Base-by-base conservation (phyloP, 1,140 invertebrate genomes). In the Brachionus calyciflorus region DNA sequence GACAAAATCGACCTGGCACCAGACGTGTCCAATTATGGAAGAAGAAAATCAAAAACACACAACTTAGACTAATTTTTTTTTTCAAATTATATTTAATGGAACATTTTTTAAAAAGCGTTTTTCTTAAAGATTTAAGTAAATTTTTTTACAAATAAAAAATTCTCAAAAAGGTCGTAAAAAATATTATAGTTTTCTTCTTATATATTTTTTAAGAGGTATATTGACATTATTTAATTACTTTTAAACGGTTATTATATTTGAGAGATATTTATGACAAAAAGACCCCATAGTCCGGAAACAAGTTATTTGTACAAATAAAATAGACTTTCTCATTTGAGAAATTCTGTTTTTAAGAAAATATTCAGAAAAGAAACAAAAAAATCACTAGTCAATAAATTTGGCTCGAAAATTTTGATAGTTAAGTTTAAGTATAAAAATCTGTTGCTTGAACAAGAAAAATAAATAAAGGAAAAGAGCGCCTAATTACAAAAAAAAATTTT, bases 141-240 rank as follows among this genome's bases (percentile, higher is more conserved):
- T n/a, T n/a, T n/a, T n/a, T n/a, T n/a, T n/a, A n/a, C n/a, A n/a
- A n/a, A n/a, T n/a, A 51, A 51, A 51, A n/a, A 51, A 26, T 55
- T 26, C 19, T 55, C n/a, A 28, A 55, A 37, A 60, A 60, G n/a
- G 51, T 55, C 51, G 14, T 37, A 53, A 53, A 10, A 60, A 33
- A 60, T 33, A 4, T 37, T 60, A 5, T 37, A 5, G 33, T 3
- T 5, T 9, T 37, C 3, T 37, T 5, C 9, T 37, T 37, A n/a
- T n/a, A n/a, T 14, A 21, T 30, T 60, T n/a, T 37, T 60, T 37
- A 10, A 37, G 55, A 60, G 30, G 28, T 60, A 60, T 33, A 37
- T 60, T 60, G 55, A 60, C 55, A 60, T 60, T 60, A 60, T 60
- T 60, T 60, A 41, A 60, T 60, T 60, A 33, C 14, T 19, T 33